Evolutionary conservation across 2,888 invertebrate genomes (phyloP).

Genomic region (Agrotis puta): DNA sequence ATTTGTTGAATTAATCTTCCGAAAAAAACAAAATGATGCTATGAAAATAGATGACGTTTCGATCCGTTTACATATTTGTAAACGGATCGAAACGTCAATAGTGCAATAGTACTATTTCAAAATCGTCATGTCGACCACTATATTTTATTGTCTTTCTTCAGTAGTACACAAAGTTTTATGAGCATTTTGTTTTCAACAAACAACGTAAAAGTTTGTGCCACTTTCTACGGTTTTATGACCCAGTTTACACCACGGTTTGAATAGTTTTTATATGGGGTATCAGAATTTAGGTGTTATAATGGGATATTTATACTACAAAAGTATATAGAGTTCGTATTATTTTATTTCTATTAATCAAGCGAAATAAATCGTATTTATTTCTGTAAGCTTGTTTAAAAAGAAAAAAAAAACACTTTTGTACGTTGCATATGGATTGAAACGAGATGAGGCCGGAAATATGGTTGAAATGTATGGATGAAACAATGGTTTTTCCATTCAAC

Average conservation of each 20-base stretch:
- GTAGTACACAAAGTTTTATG: constrained; percentile 44
- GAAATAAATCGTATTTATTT: too few relatives aligned
- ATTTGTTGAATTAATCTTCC: too few relatives aligned
- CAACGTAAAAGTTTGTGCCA: constrained; percentile 38
- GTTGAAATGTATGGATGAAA: too few relatives aligned
- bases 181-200: constrained; percentile 52
- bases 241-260: constrained; percentile 52
- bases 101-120: constrained; percentile 33
- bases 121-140: constrained; percentile 22
- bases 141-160: constrained; percentile 51
- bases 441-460: too few relatives aligned
- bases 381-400: too few relatives aligned
- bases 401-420: too few relatives aligned
- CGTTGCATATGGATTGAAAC: too few relatives aligned
- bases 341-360: too few relatives aligned
- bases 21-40: too few relatives aligned
- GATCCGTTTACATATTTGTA: too few relatives aligned
- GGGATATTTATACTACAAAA: not conserved
- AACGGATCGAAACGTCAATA: constrained; percentile 25
- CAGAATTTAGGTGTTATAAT: constrained; percentile 8
- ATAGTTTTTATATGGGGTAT: constrained; percentile 22
- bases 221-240: constrained; percentile 55
- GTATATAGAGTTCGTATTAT: not conserved
- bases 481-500: too few relatives aligned
- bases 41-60: too few relatives aligned